A percentile compares a stretch with the other conserved stretches of the same genome.
phyloP scores from a whole-genome alignment of 2,113 vertebrate species.

The Hemiscyllium ocellatum region DNA sequence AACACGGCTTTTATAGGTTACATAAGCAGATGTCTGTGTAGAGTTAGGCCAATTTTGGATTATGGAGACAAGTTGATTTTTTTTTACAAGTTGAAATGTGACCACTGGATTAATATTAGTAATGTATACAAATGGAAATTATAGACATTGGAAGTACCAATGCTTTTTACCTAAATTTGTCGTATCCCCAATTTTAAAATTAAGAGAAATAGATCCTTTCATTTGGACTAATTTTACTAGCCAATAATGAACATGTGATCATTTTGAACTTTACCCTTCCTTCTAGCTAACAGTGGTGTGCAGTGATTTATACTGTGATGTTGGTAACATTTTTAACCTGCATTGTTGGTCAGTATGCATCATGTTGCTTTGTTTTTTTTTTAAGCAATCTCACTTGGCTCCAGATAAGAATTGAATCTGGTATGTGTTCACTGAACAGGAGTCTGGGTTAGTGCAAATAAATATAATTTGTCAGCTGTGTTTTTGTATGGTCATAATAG shows the following conservation, averaged over 20 bases:
- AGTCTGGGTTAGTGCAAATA: neutral
- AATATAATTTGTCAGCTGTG: neutral
- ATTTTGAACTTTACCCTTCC: neutral
- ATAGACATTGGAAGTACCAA: neutral
- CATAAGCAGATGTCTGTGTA: neutral
- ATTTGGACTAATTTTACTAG: neutral
- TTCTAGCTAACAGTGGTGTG: neutral
- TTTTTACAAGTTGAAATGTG: neutral
- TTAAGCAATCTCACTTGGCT: constrained; percentile 3
- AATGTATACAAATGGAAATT: neutral
- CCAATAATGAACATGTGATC: neutral
- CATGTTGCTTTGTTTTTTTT: neutral
- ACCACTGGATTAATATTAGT: neutral
- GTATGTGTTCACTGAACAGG: neutral
- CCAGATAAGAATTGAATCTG: neutral
- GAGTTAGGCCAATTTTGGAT: neutral
- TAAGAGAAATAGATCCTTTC: neutral
- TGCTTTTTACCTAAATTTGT: neutral
- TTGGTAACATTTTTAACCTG: neutral
- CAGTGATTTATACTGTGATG: neutral
- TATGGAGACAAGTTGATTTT: neutral
- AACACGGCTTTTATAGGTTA: neutral
- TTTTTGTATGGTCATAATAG: neutral
- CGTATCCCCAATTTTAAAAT: neutral
- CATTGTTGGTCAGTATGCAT: neutral